Base-by-base conservation (phyloP, 2,888 invertebrate species). In the Ichneumon xanthorius region DNA sequence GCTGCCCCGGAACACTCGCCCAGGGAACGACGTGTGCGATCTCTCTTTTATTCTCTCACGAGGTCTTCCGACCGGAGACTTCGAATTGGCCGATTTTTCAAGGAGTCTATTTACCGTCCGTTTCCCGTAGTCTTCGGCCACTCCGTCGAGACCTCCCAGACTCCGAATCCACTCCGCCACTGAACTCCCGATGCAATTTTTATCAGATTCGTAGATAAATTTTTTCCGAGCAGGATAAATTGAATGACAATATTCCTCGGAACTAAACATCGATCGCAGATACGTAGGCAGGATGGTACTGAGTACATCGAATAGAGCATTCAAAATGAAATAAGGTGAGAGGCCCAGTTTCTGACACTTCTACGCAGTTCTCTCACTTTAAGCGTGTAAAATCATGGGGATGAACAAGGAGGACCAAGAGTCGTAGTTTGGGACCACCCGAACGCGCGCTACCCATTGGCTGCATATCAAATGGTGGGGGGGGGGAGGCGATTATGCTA, bases 81-180 rank as follows among this genome's bases (percentile, higher is more conserved):
- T 68, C 58, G 80, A 88, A 88, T 87, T 81, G 85, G 19, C 77
- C 88, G 86, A 90, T 90, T 89, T 90, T 88, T 88, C 86, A 85
- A 76, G 61, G 61, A 78, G 86, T 88, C 88, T 86, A 87, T 89
- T 88, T 86, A 88, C 89, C 68, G 88, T 85, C 84, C 72, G 84
- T 86, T 67, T 82, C 71, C 85, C 81, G 16, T 19, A 37, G 50
- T 26, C 16, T 16, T 37, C 22, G n/a, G 2, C 53, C 68, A 81
- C 72, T 82, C 70, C 70, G 75, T 50, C 45, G 73, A 68, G 37
- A 14, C 63, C 26, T 16, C 26, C 40, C 4, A 40, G 14, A 16
- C 1, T 14, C 16, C 11, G 11, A n/a, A 4, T 11, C 58, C 3
- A 37, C 48, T 40, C 40, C 9, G 40, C 40, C 9, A 40, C 61